These are phyloP conservation scores for Hylyphantes graminicola DNA, from an alignment of 1,140 invertebrate species.

Conservation along the genomic window DNA sequence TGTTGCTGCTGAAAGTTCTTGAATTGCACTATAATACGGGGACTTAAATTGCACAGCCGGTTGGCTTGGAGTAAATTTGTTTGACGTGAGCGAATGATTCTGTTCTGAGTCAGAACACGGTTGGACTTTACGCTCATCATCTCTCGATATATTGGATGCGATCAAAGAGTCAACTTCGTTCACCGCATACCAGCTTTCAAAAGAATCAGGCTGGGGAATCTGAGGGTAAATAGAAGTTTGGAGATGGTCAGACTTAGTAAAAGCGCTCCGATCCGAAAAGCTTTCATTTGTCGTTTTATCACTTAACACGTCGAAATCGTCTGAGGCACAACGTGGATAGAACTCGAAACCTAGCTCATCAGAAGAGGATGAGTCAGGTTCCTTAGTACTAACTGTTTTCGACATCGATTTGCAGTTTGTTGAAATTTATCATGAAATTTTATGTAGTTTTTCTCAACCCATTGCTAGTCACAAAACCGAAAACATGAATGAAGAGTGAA, in stretches of 20 bases:
- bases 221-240: background rate
- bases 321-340: constrained; percentile 15
- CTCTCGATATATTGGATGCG: too few relatives aligned
- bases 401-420: background rate
- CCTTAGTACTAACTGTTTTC: background rate
- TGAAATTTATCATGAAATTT: background rate
- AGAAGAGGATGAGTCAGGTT: background rate
- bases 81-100: too few relatives aligned
- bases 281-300: background rate
- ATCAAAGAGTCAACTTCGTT: too few relatives aligned
- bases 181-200: too few relatives aligned
- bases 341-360: background rate
- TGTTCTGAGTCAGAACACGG: too few relatives aligned
- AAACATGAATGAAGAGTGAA: background rate
- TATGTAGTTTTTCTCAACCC: constrained; percentile 2
- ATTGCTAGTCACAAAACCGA: constrained; percentile 3
- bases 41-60: too few relatives aligned
- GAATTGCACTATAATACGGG: too few relatives aligned
- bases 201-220: too few relatives aligned
- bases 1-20: too few relatives aligned
- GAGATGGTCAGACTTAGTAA: background rate
- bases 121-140: too few relatives aligned
- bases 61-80: too few relatives aligned
- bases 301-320: constrained; percentile 8
- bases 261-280: background rate